Base-by-base conservation (phyloP, 92 coral and sea anemone genomes). In the Actinostola sp. region DNA sequence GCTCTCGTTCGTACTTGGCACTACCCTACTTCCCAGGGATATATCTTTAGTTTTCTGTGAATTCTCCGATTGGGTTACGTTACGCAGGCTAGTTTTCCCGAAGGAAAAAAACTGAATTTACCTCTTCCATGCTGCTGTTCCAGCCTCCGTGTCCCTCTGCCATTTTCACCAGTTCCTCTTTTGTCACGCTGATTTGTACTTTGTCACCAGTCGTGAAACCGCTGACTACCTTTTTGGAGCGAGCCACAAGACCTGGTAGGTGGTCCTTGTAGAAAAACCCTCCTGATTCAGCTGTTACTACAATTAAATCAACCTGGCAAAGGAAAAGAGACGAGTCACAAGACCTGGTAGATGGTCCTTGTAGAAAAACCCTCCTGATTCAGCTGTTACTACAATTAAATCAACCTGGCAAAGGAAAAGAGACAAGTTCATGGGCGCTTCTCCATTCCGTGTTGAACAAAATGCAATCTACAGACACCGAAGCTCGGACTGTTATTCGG, bases 131-230 rank as follows among this genome's bases (percentile, higher is more conserved):
- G 53, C 53, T 67, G 19, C 57, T 61, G 35, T 77, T 71, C 92
- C 92, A 87, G 0, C 58, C 92, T 27, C 88, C 92, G 30, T 87
- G 92, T 15, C 67, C 92, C 28, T 29, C 82, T 11, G 78, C 66
- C 69, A 87, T 54, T 56, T 77, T 45, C 55, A 58, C 46, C 41
- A 87, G 82, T 43, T 72, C 23, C 17, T 83, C 83, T 21, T 35
- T 34, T 0, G 79, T 29, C 15, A 88, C 60, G 23, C 52, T 51
- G 1, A 83, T 61, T 33, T 23, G 42, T 17, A 88, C 92, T 57
- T 58, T 82, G 44, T 88, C 92, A 3, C 88, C 92, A 26, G 89
- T 82, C 3, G 85, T 51, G 23, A 77, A 54, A 0, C 82, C 85
- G 41, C 66, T 67, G 50, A 61, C 73, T 0, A 85, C 66, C 53